A percentile compares a stretch with the other conserved stretches of the same genome.
These are phyloP conservation scores for Forbesichthys papilliferus DNA, from an alignment of 2,113 vertebrate species.

Conservation along the genomic window DNA sequence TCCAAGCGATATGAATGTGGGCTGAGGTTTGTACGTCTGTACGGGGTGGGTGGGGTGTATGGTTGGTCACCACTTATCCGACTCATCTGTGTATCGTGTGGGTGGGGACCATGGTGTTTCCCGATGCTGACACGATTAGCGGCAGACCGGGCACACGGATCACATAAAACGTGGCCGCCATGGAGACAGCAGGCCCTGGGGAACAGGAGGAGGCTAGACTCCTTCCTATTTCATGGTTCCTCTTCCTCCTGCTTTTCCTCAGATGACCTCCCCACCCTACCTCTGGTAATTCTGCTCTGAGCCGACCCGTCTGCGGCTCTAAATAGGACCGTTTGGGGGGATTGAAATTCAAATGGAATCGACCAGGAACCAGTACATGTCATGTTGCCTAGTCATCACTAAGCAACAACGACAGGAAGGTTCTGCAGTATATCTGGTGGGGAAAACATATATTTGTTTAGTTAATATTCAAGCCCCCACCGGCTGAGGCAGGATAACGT, in stretches of 20 bases:
- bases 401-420: conserved; percentile 35
- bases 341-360: conserved; percentile 28
- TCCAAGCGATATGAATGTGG: conserved; percentile 61
- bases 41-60: conserved; percentile 10
- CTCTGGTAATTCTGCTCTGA: conserved; percentile 45
- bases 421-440: conserved; percentile 19
- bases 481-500: conserved; percentile 55
- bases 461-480: conserved; percentile 54
- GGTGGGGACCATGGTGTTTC: conserved; percentile 63
- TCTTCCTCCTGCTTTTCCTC: conserved; percentile 64
- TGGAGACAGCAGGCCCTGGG: conserved; percentile 64
- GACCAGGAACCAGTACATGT: conserved; percentile 34
- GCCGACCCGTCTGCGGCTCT: conserved; percentile 14
- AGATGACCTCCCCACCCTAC: conserved; percentile 45
- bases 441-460: conserved; percentile 57
- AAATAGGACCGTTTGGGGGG: conserved; percentile 48
- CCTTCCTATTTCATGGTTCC: conserved; percentile 67
- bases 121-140: conserved; percentile 67
- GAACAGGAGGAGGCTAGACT: conserved; percentile 60
- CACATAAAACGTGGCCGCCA: conserved; percentile 59
- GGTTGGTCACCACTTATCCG: conserved; percentile 62
- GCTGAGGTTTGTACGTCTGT: conserved; percentile 36
- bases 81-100: conserved; percentile 75
- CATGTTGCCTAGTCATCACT: conserved; percentile 31
- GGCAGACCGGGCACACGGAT: conserved; percentile 67